Base-by-base conservation (phyloP, 2,888 invertebrate species). In the Linyphia triangularis region DNA sequence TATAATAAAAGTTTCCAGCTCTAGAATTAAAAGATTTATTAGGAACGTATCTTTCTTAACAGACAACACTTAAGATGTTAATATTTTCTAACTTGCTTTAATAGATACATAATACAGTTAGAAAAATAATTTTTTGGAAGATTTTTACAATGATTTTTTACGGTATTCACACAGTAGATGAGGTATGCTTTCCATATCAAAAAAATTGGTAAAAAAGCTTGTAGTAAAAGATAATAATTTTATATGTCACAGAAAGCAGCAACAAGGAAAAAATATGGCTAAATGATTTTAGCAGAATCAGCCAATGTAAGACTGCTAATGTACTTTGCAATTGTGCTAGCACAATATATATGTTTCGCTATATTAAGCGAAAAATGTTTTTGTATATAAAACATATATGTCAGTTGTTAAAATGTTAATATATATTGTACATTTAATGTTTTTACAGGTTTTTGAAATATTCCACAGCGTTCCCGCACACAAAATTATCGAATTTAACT, bases 71-170 rank as follows among this genome's bases (percentile, higher is more conserved):
- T 22, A 40, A 78, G 75, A 84, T 67, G 59, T 75, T 77, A 22
- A 85, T 85, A 85, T 85, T 85, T 85, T 85, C 51, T 61, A 85
- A 85, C 78, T 85, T 85, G 43, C 78, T 85, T 85, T 85, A 78
- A 85, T 85, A 85, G 63, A 78, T 67, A 78, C 59, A 72, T 75
- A 65, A 59, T 51, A 78, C 69, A 78, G 61, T 85, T 78, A 85
- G 67, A 57, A 78, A 51, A 73, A 83, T 70, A 85, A 85, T 61
- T 85, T 85, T 85, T 85, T 85, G 70, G 70, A 85, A 70, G 85
- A 85, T 85, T 85, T 85, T 85, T 85, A 85, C 85, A 85, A 77
- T 67, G 78, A 16, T 85, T 85, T 85, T 85, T 85, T 78, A 85
- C 40, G 77, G 78, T 77, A 77, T 85, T 78, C 70, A 85, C 70